phyloP scores from a whole-genome alignment of 1,140 invertebrate species.

The Drosophila oshimai region DNA sequence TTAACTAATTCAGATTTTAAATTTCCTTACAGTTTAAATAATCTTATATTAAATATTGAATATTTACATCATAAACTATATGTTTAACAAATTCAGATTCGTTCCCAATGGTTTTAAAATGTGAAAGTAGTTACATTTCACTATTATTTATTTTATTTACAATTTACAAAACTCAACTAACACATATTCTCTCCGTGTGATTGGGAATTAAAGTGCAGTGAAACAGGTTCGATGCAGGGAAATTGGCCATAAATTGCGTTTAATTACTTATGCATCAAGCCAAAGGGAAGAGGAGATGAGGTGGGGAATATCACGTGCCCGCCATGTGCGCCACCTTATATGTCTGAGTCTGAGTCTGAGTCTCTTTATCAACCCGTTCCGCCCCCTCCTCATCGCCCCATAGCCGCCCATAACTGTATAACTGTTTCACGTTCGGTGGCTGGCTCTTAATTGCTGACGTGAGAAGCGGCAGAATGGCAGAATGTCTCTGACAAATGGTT shows the following conservation, averaged over 20 bases:
- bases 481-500: constrained; percentile 34
- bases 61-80: too few species aligned
- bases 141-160: too few species aligned
- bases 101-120: too few species aligned
- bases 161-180: too few species aligned
- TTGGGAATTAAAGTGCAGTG: constrained; percentile 42
- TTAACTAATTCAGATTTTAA: background rate
- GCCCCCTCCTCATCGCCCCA: background rate
- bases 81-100: too few species aligned
- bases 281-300: background rate
- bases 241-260: constrained; percentile 66
- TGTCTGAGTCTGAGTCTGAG: background rate
- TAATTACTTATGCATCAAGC: constrained; percentile 50
- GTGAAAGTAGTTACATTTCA: too few species aligned
- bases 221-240: constrained; percentile 73
- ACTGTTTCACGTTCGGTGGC: constrained; percentile 28
- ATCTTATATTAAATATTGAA: too few species aligned
- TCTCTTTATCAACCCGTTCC: constrained; percentile 12
- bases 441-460: constrained; percentile 50
- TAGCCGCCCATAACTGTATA: constrained; percentile 26
- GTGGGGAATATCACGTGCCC: constrained; percentile 26
- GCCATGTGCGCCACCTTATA: constrained; percentile 33
- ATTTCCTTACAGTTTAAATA: too few species aligned
- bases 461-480: constrained; percentile 26
- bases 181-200: background rate